Evolutionary conservation across 2,888 invertebrate species (phyloP), one percentile per base, ranked within the genome.

Genomic region (Acrocera orbiculus): DNA sequence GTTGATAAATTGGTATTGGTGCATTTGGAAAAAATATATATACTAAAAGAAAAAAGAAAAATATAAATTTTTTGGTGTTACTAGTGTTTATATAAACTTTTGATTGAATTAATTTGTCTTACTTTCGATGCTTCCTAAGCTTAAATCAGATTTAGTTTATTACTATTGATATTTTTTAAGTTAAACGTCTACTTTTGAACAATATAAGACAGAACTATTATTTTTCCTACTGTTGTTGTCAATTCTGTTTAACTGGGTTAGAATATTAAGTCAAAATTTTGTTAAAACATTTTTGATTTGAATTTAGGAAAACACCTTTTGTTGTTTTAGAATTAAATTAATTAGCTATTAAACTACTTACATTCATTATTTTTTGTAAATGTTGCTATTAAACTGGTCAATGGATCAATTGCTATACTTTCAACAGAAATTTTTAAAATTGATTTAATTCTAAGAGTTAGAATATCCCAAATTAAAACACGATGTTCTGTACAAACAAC

Each of bases 381-480:
- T 11, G 65, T 69, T 15, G 76, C 76, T 62, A 78, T 70, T 36
- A 70, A 61, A 32, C 65, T 65, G 7, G 73, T 70, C 13, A 62
- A 51, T 4, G 69, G 64, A 59, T 81, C 80, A 20, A 76, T 70
- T 10, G 60, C 57, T 30, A 61, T 42, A 32, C 56, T 50, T 5
- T 48, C 40, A 5, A 53, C 53, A 6, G 56, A 56, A 3, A 61
- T 37, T 36, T 58, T 59, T 2, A 59, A 46, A 30, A 63, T 65
- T 68, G 78, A 76, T 22, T 63, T 56, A 41, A 80, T 55, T 16
- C 67, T 62, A 10, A 76, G 55, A 2, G 70, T 71, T 36, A 75
- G 55, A 24, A 78, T 53, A 56, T 77, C 73, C 77, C 78, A 79
- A 17, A 75, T 70, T 22, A 65, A 62, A 4, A 78, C 48, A 38